These are phyloP conservation scores for Macrobrachium rosenbergii DNA, from an alignment of 1,140 invertebrate genomes.

Conservation along the genomic window DNA sequence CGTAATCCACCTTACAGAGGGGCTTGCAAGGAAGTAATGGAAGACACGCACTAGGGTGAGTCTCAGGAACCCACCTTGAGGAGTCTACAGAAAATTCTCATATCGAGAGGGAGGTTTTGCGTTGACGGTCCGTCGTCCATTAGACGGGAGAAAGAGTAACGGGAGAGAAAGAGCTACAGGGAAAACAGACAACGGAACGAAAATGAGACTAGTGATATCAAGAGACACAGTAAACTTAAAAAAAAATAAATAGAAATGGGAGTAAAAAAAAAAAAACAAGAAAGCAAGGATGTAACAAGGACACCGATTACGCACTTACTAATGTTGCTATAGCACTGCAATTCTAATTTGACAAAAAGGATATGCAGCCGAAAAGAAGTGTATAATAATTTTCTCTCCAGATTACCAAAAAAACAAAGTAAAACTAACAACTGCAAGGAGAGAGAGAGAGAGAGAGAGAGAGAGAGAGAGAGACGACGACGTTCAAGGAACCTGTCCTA, in stretches of 20 bases:
- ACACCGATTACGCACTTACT: background rate
- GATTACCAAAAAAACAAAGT: too few species aligned
- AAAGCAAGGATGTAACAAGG: background rate
- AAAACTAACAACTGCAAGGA: too few species aligned
- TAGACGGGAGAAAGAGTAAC: background rate
- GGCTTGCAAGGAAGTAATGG: too few species aligned
- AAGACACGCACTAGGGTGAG: too few species aligned
- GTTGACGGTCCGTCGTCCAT: too few species aligned
- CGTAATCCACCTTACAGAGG: too few species aligned
- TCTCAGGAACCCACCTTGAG: too few species aligned
- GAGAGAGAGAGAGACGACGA: background rate
- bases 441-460: background rate
- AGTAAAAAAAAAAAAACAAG: background rate
- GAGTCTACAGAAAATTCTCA: too few species aligned
- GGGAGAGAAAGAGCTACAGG: background rate
- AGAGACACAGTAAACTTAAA: background rate
- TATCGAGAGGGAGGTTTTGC: background rate
- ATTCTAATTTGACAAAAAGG: background rate
- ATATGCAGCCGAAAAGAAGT: background rate
- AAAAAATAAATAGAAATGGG: background rate
- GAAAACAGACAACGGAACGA: background rate
- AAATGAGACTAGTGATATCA: background rate
- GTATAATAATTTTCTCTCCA: too few species aligned
- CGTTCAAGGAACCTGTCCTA: too few species aligned
- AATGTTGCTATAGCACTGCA: background rate